Evolutionary conservation across 23 tunicate species (phyloP).

Genomic region (Trididemnum miniatum): DNA sequence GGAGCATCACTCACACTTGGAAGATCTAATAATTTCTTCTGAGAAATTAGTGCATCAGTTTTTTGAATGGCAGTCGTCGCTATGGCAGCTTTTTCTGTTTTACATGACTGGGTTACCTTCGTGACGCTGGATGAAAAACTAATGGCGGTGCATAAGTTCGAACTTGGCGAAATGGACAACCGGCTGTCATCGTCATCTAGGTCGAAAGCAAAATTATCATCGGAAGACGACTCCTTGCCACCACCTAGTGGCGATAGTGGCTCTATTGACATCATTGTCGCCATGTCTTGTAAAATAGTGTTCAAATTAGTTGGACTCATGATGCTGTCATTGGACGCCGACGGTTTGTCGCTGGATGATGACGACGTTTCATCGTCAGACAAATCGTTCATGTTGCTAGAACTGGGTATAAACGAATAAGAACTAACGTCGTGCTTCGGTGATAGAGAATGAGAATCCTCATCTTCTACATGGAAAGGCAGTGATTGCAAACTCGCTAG

Average conservation of each 20-base stretch:
- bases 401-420: neutral
- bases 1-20: constrained; percentile 38
- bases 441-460: neutral
- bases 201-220: neutral
- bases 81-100: neutral
- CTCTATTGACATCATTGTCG: neutral
- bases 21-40: neutral
- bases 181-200: constrained; percentile 30
- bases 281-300: constrained; percentile 3
- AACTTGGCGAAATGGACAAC: constrained; percentile 68
- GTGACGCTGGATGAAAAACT: constrained; percentile 34
- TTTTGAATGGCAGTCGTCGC: neutral
- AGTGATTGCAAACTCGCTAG: constrained; percentile 33
- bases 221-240: neutral
- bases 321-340: neutral
- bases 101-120: neutral
- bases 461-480: constrained; percentile 41
- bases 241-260: constrained; percentile 2
- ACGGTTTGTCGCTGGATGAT: neutral
- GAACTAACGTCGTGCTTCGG: neutral
- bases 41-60: neutral
- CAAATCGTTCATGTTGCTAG: neutral
- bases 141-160: constrained; percentile 73
- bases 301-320: constrained; percentile 7
- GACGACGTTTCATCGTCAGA: neutral